These are phyloP conservation scores for Penaeus monodon DNA, from an alignment of 2,888 invertebrate species.

Conservation along the genomic window DNA sequence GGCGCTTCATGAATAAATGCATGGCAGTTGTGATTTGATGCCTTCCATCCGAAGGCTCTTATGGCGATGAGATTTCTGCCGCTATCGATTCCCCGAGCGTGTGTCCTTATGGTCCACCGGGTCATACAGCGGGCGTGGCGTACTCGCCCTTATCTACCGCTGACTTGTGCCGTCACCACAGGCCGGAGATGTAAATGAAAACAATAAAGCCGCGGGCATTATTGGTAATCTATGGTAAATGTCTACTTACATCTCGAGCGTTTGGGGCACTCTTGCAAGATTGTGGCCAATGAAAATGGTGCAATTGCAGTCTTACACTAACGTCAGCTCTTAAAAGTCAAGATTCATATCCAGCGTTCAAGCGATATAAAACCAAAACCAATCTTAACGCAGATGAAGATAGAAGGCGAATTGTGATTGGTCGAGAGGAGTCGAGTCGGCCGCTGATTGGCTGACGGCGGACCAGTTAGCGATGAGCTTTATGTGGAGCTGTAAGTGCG, in stretches of 20 bases:
- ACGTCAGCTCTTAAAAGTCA: constrained; percentile 37
- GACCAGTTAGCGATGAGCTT: constrained; percentile 29
- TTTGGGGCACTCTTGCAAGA: constrained; percentile 25
- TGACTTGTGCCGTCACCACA: constrained; percentile 41
- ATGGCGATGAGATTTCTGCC: constrained; percentile 61
- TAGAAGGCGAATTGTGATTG: constrained; percentile 46
- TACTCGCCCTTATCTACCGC: constrained; percentile 46
- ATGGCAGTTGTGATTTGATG: constrained; percentile 63
- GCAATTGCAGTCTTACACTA: constrained; percentile 37
- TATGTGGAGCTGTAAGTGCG: constrained; percentile 22
- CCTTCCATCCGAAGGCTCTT: constrained; percentile 60
- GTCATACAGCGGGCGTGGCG: constrained; percentile 12
- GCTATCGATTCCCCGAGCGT: constrained; percentile 50
- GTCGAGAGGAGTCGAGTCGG: constrained; percentile 21
- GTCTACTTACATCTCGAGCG: constrained; percentile 54
- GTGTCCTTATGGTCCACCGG: constrained; percentile 45
- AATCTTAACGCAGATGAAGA: constrained; percentile 51
- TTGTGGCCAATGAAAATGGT: constrained; percentile 41
- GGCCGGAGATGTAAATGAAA: constrained; percentile 51
- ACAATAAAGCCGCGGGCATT: constrained; percentile 51
- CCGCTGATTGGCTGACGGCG: constrained; percentile 35
- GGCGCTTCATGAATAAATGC: constrained; percentile 62
- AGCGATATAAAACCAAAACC: constrained; percentile 32
- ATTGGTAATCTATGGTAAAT: constrained; percentile 62
- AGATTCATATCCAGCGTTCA: constrained; percentile 37